Base-by-base conservation (phyloP, 2,797 vertebrate genomes). In the Pseudomugil gertrudae region DNA sequence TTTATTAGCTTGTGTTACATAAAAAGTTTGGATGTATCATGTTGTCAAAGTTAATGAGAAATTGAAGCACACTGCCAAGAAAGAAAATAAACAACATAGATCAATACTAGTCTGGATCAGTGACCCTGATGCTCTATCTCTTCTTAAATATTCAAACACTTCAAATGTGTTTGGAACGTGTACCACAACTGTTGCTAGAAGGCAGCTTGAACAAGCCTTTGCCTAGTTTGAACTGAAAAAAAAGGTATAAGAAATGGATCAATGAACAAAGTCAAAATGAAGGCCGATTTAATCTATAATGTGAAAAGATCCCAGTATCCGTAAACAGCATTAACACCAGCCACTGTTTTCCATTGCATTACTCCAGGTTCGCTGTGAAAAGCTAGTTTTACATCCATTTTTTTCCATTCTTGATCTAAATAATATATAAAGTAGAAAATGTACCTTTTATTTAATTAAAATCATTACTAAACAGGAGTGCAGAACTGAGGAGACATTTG, bases 401-500 rank as follows among this genome's bases (percentile, higher is more conserved):
- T 21, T 45, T 8, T n/a, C 2, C 5, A n/a, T 21, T 45, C 43
- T 45, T 9, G n/a, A 47, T 47, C 43, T 21, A 47, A 47, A 47
- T 23, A 47, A 3, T 3, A 11, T 23, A 3, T 43, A 19, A 43
- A 19, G 38, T 8, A 19, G 2, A 43, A 43, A 43, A 8, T 14
- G 2, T 3, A 36, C 2, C 35, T 2, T 36, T 17, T 19, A 5
- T 43, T 43, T 43, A 19, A 15, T 43, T 0, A 19, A 43, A 43
- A 19, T 38, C 3, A 17, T 38, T 38, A 38, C 35, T 15, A 11
- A 9, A 35, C 2, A 33, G n/a, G 1, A 48, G 48, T 55, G 30
- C 58, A 63, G 35, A 57, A 45, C 47, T 57, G 53, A 71, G 78
- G 74, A 80, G 58, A 65, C 51, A 63, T 84, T 75, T 75, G 40